phyloP scores from a whole-genome alignment of 2,888 invertebrate genomes.

The Caenorhabditis japonica region DNA sequence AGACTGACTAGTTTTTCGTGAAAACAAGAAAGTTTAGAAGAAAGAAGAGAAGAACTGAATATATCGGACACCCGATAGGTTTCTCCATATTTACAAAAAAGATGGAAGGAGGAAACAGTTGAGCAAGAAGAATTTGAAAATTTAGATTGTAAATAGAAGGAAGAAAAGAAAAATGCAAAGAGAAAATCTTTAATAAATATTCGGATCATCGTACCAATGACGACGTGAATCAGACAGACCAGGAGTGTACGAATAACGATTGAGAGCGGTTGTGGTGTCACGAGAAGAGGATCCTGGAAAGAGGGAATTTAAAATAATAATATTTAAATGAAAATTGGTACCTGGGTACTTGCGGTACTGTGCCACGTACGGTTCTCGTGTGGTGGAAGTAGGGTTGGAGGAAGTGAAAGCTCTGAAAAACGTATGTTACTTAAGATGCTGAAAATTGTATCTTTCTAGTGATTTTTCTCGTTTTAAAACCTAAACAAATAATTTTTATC shows the following conservation, averaged over 20 bases:
- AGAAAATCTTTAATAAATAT: constrained; percentile 45
- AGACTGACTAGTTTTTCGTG: constrained; percentile 14
- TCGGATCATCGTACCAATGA: constrained; percentile 68
- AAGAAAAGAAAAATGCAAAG: constrained; percentile 2
- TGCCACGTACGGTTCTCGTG: constrained; percentile 60
- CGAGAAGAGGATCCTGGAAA: constrained; percentile 53
- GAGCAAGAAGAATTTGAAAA: constrained; percentile 7
- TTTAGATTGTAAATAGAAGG: constrained; percentile 8
- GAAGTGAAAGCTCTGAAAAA: constrained; percentile 40
- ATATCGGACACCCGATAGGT: constrained; percentile 44
- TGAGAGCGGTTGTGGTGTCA: constrained; percentile 52
- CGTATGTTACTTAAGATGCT: too few relatives aligned
- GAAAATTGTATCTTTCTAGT: not conserved
- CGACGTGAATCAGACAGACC: constrained; percentile 62
- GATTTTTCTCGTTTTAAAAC: too few relatives aligned
- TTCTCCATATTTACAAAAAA: constrained; percentile 49
- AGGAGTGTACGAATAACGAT: constrained; percentile 67
- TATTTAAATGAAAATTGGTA: not conserved
- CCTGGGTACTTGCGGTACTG: constrained; percentile 65
- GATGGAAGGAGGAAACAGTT: constrained; percentile 15
- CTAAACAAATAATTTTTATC: too few relatives aligned
- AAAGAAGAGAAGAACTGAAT: constrained; percentile 6
- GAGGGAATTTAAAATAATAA: not conserved
- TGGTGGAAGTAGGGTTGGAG: constrained; percentile 29
- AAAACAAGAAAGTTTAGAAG: too few relatives aligned